Conservation (phyloP, 2,113 vertebrate species). For the Entomyzon cyanotis region DNA sequence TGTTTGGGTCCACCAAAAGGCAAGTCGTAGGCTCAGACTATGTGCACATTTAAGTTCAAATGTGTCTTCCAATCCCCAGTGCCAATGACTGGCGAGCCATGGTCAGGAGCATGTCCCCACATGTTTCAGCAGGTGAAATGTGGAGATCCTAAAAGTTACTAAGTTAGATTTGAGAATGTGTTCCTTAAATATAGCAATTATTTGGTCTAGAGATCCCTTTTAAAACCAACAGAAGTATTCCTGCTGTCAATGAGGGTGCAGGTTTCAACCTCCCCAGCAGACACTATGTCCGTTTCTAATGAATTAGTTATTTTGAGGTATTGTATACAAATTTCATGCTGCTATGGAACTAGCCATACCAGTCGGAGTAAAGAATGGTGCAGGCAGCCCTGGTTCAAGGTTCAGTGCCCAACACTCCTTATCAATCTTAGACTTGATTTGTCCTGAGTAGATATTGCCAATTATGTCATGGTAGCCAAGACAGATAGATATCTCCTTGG, state of each 20-base stretch:
- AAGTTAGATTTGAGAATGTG: neutral
- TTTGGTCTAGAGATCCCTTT: neutral
- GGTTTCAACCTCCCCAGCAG: neutral
- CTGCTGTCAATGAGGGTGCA: neutral
- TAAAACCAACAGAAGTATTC: neutral
- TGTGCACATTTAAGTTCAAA: neutral
- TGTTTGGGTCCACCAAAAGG: neutral
- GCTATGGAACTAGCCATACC: neutral
- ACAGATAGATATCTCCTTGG: neutral
- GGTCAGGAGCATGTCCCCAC: neutral
- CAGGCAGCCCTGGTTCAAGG: neutral
- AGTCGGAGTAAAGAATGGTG: neutral
- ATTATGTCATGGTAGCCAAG: slow-evolving; percentile 10
- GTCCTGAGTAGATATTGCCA: slow-evolving; percentile 14
- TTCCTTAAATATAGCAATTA: neutral
- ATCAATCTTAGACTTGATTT: neutral
- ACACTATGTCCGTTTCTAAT: neutral
- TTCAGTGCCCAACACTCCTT: neutral
- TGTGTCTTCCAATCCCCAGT: neutral
- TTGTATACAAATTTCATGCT: neutral
- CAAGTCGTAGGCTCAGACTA: neutral
- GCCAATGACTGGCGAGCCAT: neutral
- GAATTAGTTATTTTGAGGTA: neutral
- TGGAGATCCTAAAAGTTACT: neutral
- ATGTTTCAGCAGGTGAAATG: neutral